Evolutionary conservation across 2,113 vertebrate species (phyloP).

Genomic region (Myrmophylax atrothorax): DNA sequence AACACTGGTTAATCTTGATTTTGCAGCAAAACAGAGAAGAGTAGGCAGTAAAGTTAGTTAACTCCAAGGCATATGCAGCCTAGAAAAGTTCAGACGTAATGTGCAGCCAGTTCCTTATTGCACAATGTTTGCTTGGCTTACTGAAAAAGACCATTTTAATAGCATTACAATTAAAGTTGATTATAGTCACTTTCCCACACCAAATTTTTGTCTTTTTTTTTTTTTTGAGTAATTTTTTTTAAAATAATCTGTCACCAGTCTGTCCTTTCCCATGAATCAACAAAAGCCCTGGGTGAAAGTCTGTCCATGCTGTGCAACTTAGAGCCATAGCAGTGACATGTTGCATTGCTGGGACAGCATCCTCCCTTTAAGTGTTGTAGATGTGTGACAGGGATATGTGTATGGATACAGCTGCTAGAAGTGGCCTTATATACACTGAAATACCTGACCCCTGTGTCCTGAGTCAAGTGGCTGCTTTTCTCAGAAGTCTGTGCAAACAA

Average conservation of each 20-base stretch:
- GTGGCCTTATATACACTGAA: not conserved
- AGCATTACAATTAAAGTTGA: not conserved
- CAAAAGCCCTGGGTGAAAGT: not conserved
- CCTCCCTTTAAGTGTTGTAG: not conserved
- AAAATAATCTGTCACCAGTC: not conserved
- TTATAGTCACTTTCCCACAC: not conserved
- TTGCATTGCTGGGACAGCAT: not conserved
- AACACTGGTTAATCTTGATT: not conserved
- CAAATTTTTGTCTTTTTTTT: not conserved
- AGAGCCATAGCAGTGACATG: not conserved
- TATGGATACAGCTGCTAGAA: not conserved
- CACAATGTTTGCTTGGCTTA: slow-evolving; percentile 15
- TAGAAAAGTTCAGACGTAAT: not conserved
- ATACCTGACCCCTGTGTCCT: not conserved
- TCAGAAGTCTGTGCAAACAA: not conserved
- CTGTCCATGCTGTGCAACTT: not conserved
- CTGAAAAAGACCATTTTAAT: not conserved
- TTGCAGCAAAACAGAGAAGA: not conserved
- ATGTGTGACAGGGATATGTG: not conserved
- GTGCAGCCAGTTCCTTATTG: not conserved
- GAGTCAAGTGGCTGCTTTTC: not conserved
- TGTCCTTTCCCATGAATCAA: not conserved
- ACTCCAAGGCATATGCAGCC: not conserved
- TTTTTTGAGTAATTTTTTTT: not conserved
- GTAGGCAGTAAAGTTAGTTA: not conserved